Evolutionary conservation across 2,888 invertebrate genomes (phyloP).

Genomic region (Oasisia sp.): DNA sequence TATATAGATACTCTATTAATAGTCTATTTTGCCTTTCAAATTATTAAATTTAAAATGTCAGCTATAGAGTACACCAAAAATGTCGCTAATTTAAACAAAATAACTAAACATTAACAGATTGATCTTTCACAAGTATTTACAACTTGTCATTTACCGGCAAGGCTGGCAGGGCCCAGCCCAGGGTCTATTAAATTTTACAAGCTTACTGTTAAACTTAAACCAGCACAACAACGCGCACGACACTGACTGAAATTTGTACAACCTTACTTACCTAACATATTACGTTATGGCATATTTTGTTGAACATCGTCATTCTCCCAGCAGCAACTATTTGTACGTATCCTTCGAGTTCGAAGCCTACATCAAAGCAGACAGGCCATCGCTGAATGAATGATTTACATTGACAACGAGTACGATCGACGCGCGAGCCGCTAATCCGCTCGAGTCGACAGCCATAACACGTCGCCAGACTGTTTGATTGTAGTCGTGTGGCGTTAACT

Average conservation of each 20-base stretch:
- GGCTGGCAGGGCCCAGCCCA: no score
- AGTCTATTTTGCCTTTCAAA: no score
- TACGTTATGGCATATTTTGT: neutral
- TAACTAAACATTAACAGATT: no score
- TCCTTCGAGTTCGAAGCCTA: neutral
- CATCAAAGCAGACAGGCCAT: neutral
- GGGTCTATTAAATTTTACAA: no score
- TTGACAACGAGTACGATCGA: neutral
- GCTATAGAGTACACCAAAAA: no score
- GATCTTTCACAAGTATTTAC: no score
- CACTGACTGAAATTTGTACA: neutral
- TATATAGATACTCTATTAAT: no score
- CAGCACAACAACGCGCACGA: no score
- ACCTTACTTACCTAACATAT: constrained; percentile 13
- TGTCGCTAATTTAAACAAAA: no score
- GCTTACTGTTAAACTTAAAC: no score
- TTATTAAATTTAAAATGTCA: no score
- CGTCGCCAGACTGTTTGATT: constrained; percentile 1
- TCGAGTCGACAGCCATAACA: neutral
- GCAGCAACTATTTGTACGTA: neutral
- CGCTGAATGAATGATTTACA: neutral
- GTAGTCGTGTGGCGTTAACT: neutral
- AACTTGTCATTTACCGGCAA: no score
- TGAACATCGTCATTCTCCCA: neutral
- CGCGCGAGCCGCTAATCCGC: neutral